A percentile compares a stretch with the other conserved stretches of the same genome.
Evolutionary conservation across 2,888 invertebrate genomes (phyloP).

Genomic region (Microctonus hyperodae): DNA sequence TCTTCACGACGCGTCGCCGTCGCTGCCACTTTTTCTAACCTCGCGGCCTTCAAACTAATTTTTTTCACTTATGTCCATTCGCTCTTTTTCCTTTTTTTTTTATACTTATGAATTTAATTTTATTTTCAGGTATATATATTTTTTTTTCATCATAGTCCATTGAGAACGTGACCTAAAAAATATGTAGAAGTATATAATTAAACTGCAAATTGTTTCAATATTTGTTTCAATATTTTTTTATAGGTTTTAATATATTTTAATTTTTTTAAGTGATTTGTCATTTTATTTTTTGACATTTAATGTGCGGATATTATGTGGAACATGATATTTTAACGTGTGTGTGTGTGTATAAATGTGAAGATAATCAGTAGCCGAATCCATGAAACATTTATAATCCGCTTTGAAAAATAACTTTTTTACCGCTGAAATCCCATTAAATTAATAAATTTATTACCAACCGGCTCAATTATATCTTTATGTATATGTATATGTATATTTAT

Average conservation of each 20-base stretch:
- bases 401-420: conserved; percentile 28
- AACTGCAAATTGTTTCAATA: too few relatives aligned
- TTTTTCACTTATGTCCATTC: neutral
- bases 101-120: neutral
- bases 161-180: too few relatives aligned
- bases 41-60: neutral
- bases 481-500: neutral
- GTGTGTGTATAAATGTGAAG: neutral
- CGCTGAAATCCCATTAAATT: conserved; percentile 47
- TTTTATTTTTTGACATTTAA: neutral
- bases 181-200: too few relatives aligned
- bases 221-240: neutral
- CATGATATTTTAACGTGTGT: neutral
- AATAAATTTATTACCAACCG: conserved; percentile 49
- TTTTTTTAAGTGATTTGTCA: neutral
- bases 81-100: neutral
- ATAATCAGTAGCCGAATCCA: conserved; percentile 12
- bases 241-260: neutral
- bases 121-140: neutral
- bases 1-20: conserved; percentile 1
- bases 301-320: neutral
- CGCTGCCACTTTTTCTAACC: conserved; percentile 1
- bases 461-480: conserved; percentile 28
- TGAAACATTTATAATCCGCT: conserved; percentile 38
- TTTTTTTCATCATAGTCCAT: neutral